Percentiles rank a stretch among this genome's conserved stretches.
Conservation (phyloP, 1,140 invertebrate species). For the Drosophila ironensis region DNA sequence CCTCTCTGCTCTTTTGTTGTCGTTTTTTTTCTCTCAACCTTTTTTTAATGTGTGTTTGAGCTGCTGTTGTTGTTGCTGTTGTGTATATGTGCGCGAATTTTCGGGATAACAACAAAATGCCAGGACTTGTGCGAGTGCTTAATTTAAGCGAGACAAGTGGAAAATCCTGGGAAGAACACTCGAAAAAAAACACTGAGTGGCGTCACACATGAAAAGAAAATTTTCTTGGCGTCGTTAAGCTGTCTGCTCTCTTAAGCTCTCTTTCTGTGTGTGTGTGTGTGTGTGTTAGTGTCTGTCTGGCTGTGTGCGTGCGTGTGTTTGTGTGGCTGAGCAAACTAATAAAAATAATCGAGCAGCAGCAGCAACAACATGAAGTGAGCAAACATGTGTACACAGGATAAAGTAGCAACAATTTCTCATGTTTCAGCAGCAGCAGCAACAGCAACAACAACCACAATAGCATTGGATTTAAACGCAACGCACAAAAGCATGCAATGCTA, state of each 20-base stretch:
- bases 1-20: neutral
- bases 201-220: constrained; percentile 50
- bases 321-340: constrained; percentile 10
- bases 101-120: constrained; percentile 21
- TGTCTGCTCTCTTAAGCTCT: constrained; percentile 9
- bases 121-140: neutral
- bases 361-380: neutral
- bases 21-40: neutral
- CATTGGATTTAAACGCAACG: neutral
- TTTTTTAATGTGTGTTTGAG: too few relatives aligned
- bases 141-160: neutral
- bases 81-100: constrained; percentile 41
- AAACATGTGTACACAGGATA: constrained; percentile 1
- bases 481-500: constrained; percentile 55
- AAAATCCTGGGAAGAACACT: neutral
- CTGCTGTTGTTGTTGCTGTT: constrained; percentile 33
- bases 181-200: constrained; percentile 18
- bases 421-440: constrained; percentile 20
- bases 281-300: neutral
- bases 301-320: constrained; percentile 8
- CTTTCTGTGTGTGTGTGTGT: constrained; percentile 1
- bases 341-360: constrained; percentile 13
- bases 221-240: constrained; percentile 37
- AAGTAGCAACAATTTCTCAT: constrained; percentile 19
- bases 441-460: constrained; percentile 5